Evolutionary conservation across 92 coral and sea anemone genomes (phyloP), one percentile per base, ranked within the genome.

Genomic region (Chrysogorgia sp.): DNA sequence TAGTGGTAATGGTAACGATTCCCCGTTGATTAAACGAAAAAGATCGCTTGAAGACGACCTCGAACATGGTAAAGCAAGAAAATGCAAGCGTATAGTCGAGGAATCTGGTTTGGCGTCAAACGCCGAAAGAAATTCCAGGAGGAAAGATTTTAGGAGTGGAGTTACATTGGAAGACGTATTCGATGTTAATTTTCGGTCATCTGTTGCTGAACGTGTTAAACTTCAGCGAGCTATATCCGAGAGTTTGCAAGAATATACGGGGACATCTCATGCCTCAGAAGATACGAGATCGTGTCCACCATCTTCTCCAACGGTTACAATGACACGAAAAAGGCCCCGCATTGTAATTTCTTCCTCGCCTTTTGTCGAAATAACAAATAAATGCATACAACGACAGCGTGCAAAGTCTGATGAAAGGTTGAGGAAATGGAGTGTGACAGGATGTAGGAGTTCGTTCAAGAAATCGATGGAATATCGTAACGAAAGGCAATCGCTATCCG

Each of bases 121-220:
- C 19, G 29, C 34, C 49, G 35, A 75, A 31, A n/a, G 49, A 24
- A 56, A 34, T 64, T 19, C 22, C 22, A 15, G n/a, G 32, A 1
- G 34, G 60, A 45, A 24, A 0, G 43, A 65, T 8, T 24, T 65
- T 65, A 12, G 3, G 17, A 41, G 21, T 28, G 75, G 58, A 25
- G 25, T 10, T 17, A 68, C 58, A 24, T 45, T 22, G 9, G 47
- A 79, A 82, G 28, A 40, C 58, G 64, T 67, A 83, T 20, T 80
- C 84, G n/a, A 86, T 86, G 53, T 32, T 40, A 4, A 10, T 1
- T 71, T 10, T 53, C 78, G 63, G 19, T 49, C 47, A 43, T 71
- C 63, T 50, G 63, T 71, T 50, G 78, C 63, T 5, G 78, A 71
- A 52, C 78, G 78, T 22, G 78, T 71, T 19, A 71, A 71, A 34